A percentile compares a stretch with the other conserved stretches of the same genome.
Evolutionary conservation across 2,113 vertebrate species (phyloP).

Genomic region (Eolophus roseicapilla): DNA sequence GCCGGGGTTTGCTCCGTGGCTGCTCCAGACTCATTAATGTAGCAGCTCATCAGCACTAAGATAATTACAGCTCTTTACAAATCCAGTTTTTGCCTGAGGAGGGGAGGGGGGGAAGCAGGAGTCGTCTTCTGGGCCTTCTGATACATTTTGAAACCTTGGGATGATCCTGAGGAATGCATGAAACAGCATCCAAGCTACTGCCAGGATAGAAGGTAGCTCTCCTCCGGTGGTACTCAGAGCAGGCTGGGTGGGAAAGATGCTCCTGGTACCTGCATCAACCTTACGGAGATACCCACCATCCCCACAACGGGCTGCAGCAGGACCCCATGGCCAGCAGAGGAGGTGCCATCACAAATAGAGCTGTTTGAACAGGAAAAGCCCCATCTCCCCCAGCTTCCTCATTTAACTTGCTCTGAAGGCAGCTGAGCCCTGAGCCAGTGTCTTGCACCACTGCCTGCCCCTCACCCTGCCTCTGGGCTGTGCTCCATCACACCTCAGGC

Average conservation of each 20-base stretch:
- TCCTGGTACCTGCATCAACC: not conserved
- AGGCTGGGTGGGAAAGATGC: not conserved
- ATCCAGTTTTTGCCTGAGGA: not conserved
- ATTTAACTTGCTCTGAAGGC: not conserved
- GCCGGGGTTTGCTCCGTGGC: not conserved
- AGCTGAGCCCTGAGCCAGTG: not conserved
- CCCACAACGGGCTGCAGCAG: not conserved
- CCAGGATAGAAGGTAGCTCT: not conserved
- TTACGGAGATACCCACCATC: not conserved
- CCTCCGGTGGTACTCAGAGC: not conserved
- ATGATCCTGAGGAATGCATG: rapidly evolving
- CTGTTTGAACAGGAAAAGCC: not conserved
- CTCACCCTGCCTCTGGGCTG: not conserved
- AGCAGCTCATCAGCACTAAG: not conserved
- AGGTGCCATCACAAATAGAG: not conserved
- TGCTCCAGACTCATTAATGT: not conserved
- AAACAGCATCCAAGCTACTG: not conserved
- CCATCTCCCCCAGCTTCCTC: not conserved
- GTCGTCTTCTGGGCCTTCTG: not conserved
- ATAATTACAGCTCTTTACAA: not conserved
- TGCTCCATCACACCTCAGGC: too few relatives aligned
- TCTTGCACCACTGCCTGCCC: not conserved
- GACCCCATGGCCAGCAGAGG: not conserved
- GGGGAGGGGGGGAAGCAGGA: not conserved
- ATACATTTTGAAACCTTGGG: not conserved